Evolutionary conservation across 2,888 invertebrate species (phyloP).

Genomic region (Zelleria hepariella): DNA sequence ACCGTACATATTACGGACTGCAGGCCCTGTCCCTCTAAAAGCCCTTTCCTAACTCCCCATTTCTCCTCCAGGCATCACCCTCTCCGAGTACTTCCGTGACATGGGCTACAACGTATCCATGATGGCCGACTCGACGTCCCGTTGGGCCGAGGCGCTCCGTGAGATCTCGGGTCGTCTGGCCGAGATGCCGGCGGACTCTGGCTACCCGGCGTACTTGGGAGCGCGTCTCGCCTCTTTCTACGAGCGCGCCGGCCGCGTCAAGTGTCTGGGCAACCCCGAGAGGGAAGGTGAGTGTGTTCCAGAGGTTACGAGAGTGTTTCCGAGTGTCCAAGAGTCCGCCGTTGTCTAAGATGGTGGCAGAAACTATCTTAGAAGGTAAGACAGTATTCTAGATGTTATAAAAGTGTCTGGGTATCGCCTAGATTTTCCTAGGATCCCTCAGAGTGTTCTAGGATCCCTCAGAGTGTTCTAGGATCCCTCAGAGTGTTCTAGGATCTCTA

Average conservation of each 20-base stretch:
- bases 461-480: too few species aligned
- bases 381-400: too few species aligned
- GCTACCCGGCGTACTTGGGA: conserved; percentile 99
- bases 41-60: too few species aligned
- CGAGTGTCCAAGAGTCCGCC: too few species aligned
- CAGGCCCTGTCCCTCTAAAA: neutral
- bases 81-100: conserved; percentile 99
- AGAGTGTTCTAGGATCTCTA: too few species aligned
- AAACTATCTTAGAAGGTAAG: too few species aligned
- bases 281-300: conserved; percentile 78
- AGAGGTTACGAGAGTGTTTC: too few species aligned
- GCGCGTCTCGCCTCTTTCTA: conserved; percentile 99
- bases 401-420: too few species aligned
- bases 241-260: conserved; percentile 98
- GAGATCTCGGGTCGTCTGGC: conserved; percentile 99
- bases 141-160: conserved; percentile 99
- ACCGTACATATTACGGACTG: too few species aligned
- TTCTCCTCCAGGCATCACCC: conserved; percentile 89
- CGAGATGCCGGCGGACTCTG: conserved; percentile 99
- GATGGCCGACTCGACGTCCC: conserved; percentile 99
- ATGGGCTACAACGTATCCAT: conserved; percentile 99
- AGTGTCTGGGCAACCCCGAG: conserved; percentile 97
- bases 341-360: too few species aligned
- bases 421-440: too few species aligned
- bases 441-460: too few species aligned